A percentile compares a stretch with the other conserved stretches of the same genome.
Conservation (phyloP, 2,797 vertebrate species). For the Epinephelus malabaricus region DNA sequence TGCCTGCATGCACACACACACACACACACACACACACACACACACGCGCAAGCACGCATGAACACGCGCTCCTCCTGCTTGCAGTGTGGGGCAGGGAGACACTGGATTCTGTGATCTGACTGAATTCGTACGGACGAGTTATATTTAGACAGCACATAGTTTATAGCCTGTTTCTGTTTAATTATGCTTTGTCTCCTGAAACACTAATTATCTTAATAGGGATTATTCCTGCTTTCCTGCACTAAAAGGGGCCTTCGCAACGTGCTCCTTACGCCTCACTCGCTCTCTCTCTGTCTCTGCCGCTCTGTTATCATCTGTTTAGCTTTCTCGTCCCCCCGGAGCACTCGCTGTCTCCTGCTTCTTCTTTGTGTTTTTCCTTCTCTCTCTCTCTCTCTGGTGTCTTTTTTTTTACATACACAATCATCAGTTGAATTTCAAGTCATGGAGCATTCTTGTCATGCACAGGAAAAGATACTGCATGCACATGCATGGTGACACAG, state of each 20-base stretch:
- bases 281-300: neutral
- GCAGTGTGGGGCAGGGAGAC: constrained; percentile 21
- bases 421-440: constrained; percentile 38
- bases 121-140: constrained; percentile 38
- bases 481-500: neutral
- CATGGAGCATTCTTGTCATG: neutral
- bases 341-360: constrained; percentile 34
- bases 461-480: neutral
- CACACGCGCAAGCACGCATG: neutral
- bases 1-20: constrained; percentile 21
- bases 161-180: constrained; percentile 64
- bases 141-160: constrained; percentile 60
- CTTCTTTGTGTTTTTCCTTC: constrained; percentile 17
- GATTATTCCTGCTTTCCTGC: constrained; percentile 66
- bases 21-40: neutral
- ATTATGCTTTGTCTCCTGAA: constrained; percentile 70
- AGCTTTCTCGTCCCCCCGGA: constrained; percentile 7
- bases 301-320: constrained; percentile 41
- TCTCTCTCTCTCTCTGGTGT: neutral
- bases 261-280: constrained; percentile 34
- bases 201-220: constrained; percentile 69
- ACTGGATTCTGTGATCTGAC: constrained; percentile 24
- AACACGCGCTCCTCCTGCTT: constrained; percentile 1
- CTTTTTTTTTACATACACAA: constrained; percentile 1
- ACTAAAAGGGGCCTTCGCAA: constrained; percentile 49